Percentiles rank a stretch among this genome's conserved stretches.
Evolutionary conservation across 2,888 invertebrate genomes (phyloP).

Genomic region (Drosophila acutilabella): DNA sequence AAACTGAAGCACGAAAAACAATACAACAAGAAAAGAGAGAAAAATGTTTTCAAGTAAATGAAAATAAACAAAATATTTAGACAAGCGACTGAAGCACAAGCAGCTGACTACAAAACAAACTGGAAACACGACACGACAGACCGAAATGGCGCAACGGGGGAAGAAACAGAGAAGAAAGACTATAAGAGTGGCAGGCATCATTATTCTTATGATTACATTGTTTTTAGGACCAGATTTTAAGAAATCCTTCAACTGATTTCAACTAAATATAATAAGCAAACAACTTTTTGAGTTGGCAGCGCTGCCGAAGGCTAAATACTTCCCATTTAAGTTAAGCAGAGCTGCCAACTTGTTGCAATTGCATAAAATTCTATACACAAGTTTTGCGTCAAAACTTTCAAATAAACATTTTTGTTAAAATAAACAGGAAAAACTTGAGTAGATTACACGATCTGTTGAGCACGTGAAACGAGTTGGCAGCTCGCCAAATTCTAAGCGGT

Average conservation of each 20-base stretch:
- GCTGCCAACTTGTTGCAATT: slow-evolving; percentile 19
- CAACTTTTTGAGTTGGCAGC: slow-evolving; percentile 8
- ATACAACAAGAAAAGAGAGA: slow-evolving; percentile 1
- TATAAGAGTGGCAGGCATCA: background rate
- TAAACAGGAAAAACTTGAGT: background rate
- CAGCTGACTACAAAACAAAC: slow-evolving; percentile 47
- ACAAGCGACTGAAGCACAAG: slow-evolving; percentile 39
- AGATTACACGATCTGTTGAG: background rate
- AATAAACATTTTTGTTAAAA: background rate
- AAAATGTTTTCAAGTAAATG: slow-evolving; percentile 55
- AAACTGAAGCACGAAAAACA: slow-evolving; percentile 21
- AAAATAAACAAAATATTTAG: slow-evolving; percentile 60
- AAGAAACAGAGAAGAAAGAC: background rate
- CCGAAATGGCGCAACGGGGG: background rate
- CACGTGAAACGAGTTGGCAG: background rate
- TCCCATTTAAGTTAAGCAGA: background rate
- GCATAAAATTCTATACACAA: too few relatives aligned
- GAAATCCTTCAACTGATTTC: background rate
- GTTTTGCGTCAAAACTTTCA: background rate
- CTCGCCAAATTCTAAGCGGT: background rate
- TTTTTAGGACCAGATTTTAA: background rate
- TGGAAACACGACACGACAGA: background rate
- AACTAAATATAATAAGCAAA: slow-evolving; percentile 1
- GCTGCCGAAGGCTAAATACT: slow-evolving; percentile 5
- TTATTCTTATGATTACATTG: background rate